Percentiles rank a stretch among this genome's conserved stretches.
phyloP scores from a whole-genome alignment of 2,888 invertebrate species.

The Drosophila rellima region DNA sequence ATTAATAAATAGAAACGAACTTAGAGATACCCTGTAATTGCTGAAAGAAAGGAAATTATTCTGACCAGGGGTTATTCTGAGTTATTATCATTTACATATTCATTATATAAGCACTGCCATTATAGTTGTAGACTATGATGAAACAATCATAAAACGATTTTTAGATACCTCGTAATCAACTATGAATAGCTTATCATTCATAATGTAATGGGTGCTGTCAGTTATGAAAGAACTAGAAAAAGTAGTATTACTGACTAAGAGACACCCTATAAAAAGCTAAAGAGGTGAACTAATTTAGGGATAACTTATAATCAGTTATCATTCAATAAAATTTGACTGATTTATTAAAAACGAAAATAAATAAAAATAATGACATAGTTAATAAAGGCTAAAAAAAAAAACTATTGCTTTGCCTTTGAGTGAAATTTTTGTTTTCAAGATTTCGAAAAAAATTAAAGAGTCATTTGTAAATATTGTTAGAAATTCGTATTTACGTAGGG shows the following conservation, averaged over 20 bases:
- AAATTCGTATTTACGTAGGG: neutral
- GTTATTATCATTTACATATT: neutral
- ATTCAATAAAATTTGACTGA: neutral
- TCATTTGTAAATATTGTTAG: neutral
- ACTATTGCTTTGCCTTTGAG: neutral
- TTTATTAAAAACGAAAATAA: too few species aligned
- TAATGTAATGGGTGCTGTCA: neutral
- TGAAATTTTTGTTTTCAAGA: neutral
- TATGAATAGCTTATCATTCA: neutral
- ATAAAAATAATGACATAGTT: too few species aligned
- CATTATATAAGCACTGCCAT: constrained; percentile 17
- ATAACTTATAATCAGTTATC: neutral
- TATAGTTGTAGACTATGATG: constrained; percentile 27
- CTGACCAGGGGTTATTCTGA: neutral
- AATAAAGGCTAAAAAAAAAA: neutral
- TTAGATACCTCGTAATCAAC: neutral
- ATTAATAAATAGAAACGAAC: neutral
- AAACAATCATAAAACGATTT: constrained; percentile 2
- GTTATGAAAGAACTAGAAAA: neutral
- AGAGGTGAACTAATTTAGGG: neutral
- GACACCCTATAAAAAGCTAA: neutral
- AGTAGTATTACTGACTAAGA: neutral
- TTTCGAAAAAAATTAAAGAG: neutral
- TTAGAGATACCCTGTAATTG: neutral
- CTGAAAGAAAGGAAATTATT: neutral